Percentiles rank a stretch among this genome's conserved stretches.
phyloP scores from a whole-genome alignment of 2,797 vertebrate species.

The Sebastes itinus region DNA sequence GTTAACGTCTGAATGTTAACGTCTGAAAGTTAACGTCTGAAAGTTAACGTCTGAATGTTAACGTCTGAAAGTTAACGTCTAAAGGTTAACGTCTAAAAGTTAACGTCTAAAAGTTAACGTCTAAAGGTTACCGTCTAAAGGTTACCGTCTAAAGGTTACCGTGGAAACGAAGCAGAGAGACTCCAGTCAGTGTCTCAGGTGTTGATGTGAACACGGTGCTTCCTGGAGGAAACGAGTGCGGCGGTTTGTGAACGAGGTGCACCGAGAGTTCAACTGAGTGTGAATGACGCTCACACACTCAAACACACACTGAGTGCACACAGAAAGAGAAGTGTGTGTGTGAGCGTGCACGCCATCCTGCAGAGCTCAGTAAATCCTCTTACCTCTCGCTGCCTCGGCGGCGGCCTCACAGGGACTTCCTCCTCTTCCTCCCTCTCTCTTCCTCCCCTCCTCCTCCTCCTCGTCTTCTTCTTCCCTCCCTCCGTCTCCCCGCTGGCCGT shows the following conservation, averaged over 20 bases:
- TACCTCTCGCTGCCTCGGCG: conserved; percentile 69
- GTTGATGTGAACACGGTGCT: not conserved
- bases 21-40: fast-evolving
- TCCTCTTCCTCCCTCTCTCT: conserved; percentile 6
- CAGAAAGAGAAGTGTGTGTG: not conserved
- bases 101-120: too few species aligned
- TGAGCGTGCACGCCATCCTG: conserved; percentile 15
- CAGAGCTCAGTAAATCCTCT: conserved; percentile 59
- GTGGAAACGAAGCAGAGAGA: too few species aligned
- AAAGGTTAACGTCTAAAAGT: fast-evolving
- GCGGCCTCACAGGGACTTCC: conserved; percentile 51
- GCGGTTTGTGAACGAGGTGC: conserved; percentile 13
- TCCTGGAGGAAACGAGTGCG: conserved; percentile 27
- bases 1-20: too few species aligned
- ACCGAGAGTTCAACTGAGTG: conserved; percentile 33
- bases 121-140: fast-evolving
- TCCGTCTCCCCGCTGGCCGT: conserved; percentile 15
- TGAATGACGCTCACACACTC: too few species aligned
- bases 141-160: too few species aligned
- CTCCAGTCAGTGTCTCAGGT: too few species aligned
- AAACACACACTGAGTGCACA: too few species aligned
- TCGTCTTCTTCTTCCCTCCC: conserved; percentile 11
- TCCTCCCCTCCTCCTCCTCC: not conserved
- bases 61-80: too few species aligned
- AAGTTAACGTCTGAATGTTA: too few species aligned